Percentiles rank a stretch among this genome's conserved stretches.
These are phyloP conservation scores for Stenodema calcarata DNA, from an alignment of 2,888 invertebrate species.

Conservation along the genomic window DNA sequence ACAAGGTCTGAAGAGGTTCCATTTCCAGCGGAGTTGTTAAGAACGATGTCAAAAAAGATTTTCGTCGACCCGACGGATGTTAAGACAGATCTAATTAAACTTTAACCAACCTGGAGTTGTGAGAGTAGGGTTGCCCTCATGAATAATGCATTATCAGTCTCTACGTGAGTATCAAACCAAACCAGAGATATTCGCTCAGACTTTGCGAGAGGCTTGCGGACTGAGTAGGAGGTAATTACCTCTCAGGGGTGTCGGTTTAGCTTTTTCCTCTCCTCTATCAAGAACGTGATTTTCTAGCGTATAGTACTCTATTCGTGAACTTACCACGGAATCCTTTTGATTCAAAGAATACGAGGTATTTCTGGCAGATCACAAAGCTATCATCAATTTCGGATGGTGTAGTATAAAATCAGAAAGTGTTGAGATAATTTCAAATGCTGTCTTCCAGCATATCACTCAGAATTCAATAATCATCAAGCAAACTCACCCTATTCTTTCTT, in stretches of 20 bases:
- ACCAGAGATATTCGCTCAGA: neutral
- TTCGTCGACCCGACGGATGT: constrained; percentile 13
- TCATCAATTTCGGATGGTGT: too few species aligned
- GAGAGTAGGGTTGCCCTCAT: neutral
- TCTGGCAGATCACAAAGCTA: neutral
- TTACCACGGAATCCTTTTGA: too few species aligned
- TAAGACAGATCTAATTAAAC: constrained; percentile 37
- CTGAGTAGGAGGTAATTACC: neutral
- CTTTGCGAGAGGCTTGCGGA: neutral
- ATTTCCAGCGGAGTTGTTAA: constrained; percentile 6
- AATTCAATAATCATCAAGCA: too few species aligned
- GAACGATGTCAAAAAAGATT: constrained; percentile 30
- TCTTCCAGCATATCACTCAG: too few species aligned
- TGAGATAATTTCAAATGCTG: too few species aligned
- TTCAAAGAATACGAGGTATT: too few species aligned
- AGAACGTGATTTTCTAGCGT: neutral
- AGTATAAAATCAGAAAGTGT: too few species aligned
- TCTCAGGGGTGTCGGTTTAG: neutral
- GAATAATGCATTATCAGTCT: neutral
- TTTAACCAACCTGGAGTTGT: constrained; percentile 26
- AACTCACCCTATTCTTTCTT: too few species aligned
- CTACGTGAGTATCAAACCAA: constrained; percentile 2
- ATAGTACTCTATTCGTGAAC: neutral
- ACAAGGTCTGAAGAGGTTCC: neutral
- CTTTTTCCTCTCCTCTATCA: neutral